These are phyloP conservation scores for Bugula neritina DNA, from an alignment of 2,888 invertebrate species.

Conservation along the genomic window DNA sequence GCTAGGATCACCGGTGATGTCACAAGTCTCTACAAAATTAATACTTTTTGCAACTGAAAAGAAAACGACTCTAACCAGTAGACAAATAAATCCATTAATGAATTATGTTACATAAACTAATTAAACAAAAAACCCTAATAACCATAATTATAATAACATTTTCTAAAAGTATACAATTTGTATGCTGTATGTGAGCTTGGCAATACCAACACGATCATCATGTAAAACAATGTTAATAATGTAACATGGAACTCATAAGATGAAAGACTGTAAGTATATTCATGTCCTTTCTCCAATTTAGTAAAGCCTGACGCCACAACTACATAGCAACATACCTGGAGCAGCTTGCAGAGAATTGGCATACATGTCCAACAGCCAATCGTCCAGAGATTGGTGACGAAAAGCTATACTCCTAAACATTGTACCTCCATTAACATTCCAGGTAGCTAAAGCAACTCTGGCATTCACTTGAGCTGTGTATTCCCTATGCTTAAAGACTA, in stretches of 20 bases:
- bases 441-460: constrained; percentile 85
- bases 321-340: constrained; percentile 17
- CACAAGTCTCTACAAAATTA: constrained; percentile 40
- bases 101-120: no score
- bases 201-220: no score
- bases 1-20: constrained; percentile 50
- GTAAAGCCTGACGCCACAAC: no score
- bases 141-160: not conserved
- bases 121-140: no score
- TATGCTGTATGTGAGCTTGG: not conserved
- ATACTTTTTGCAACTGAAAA: no score
- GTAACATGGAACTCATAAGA: no score
- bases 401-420: constrained; percentile 93
- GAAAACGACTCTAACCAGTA: no score
- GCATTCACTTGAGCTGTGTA: constrained; percentile 52
- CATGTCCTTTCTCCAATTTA: no score
- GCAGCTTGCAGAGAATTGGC: not conserved
- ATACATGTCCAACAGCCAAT: constrained; percentile 70
- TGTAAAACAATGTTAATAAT: no score
- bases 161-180: not conserved
- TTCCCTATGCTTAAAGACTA: constrained; percentile 40
- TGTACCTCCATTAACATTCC: constrained; percentile 98
- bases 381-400: constrained; percentile 59
- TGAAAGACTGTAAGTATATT: no score
- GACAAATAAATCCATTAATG: no score